Percentiles rank a stretch among this genome's conserved stretches.
Conservation (phyloP, 2,113 vertebrate genomes). For the Pedetes capensis region DNA sequence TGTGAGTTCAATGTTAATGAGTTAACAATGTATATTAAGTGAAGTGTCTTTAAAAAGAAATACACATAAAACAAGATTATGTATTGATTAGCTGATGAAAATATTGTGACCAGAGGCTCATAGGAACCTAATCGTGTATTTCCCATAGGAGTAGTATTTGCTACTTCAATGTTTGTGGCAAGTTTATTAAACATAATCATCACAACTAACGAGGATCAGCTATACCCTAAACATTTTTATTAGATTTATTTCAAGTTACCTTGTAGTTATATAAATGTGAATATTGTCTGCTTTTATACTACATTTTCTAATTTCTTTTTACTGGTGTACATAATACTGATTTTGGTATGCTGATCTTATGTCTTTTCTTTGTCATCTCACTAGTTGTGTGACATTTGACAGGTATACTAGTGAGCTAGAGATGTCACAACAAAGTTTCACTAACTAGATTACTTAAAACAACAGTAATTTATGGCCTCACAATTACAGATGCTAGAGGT, state of each 20-base stretch:
- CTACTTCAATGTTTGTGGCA: not conserved
- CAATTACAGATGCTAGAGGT: not conserved
- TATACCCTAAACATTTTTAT: not conserved
- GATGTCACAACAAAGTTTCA: not conserved
- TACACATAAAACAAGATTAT: not conserved
- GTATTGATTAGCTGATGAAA: not conserved
- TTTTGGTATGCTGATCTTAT: not conserved
- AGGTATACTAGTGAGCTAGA: not conserved
- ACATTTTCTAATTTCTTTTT: not conserved
- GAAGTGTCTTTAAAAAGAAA: not conserved
- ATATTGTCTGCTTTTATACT: not conserved
- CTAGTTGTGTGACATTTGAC: not conserved
- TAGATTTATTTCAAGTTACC: not conserved
- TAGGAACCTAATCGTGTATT: not conserved
- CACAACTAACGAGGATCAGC: not conserved
- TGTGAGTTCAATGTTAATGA: not conserved
- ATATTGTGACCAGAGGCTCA: not conserved
- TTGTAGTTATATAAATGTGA: not conserved
- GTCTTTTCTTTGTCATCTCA: not conserved
- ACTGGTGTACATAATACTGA: not conserved
- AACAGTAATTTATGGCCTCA: not conserved
- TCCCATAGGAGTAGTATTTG: not conserved
- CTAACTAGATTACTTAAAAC: not conserved
- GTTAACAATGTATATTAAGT: no score
- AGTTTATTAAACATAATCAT: not conserved